phyloP scores from a whole-genome alignment of 2,113 vertebrate species.

The Lophura nycthemera region DNA sequence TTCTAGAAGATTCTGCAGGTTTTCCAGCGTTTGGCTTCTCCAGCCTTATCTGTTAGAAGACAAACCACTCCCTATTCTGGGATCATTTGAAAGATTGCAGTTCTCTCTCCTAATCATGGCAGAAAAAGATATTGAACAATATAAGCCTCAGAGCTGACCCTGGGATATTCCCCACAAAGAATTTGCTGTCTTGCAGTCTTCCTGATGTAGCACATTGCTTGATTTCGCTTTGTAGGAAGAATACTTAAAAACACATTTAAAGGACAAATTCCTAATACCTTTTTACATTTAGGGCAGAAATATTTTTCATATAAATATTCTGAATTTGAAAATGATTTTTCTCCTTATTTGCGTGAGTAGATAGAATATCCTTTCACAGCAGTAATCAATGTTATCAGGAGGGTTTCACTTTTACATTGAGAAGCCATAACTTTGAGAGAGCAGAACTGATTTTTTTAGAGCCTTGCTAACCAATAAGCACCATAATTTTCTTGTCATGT shows the following conservation, averaged over 20 bases:
- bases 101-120: neutral
- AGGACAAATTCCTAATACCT: neutral
- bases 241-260: neutral
- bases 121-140: neutral
- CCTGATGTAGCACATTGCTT: neutral
- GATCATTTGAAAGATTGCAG: neutral
- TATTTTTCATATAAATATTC: neutral
- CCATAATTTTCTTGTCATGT: constrained; percentile 23
- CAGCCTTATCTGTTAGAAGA: neutral
- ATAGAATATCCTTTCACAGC: constrained; percentile 31
- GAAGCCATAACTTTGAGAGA: constrained; percentile 20
- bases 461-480: neutral
- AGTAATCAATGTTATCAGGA: constrained; percentile 43
- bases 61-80: neutral
- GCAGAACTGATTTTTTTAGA: constrained; percentile 20
- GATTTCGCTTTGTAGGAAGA: neutral
- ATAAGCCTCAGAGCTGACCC: neutral
- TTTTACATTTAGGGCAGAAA: neutral
- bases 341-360: constrained; percentile 14
- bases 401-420: neutral
- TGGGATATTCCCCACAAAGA: neutral
- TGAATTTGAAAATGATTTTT: constrained; percentile 16
- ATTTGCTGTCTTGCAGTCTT: neutral
- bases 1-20: neutral
- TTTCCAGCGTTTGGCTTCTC: neutral